Evolutionary conservation across 2,888 invertebrate species (phyloP), one percentile per base, ranked within the genome.

Genomic region (Acholoe squamosa): DNA sequence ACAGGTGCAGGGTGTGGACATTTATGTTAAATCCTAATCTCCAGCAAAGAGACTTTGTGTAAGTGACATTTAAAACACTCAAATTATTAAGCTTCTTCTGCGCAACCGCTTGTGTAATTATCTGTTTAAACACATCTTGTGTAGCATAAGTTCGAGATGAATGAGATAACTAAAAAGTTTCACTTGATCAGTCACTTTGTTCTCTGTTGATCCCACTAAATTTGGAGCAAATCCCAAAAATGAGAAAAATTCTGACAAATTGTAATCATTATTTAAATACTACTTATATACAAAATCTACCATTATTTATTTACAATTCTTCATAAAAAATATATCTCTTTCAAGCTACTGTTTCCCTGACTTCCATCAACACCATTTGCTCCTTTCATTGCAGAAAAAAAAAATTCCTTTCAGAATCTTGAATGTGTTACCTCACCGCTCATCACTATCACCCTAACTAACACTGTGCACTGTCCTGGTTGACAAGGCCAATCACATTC

Each of bases 251-350:
- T 61, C 61, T 61, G 61, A 61, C 61, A 12, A n/a, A n/a, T n/a
- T n/a, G n/a, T 19, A 61, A 61, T 7, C 22, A 19, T 61, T 61
- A 80, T 80, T 80, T 80, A 80, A 80, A 80, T 80, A 80, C 80
- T 80, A 71, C 71, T 16, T 71, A 80, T 80, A 43, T 80, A 80
- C 80, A 80, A 5, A 33, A 16, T 43, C 80, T 43, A 80, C 10
- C 43, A 80, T 1, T 80, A 80, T 80, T 33, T 43, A 33, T 34
- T 33, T 16, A 14, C 25, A 80, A 33, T 14, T 80, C 22, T 43
- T 43, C 43, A 33, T 34, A 34, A 80, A 61, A 77, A 80, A 80
- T 80, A 80, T 5, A 80, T 80, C 80, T 80, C 80, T 71, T 71
- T 33, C 80, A 43, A 43, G 43, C 80, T 80, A 34, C 80, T 80